Conservation (phyloP, 2,797 vertebrate genomes). For the Carcharodon carcharias region DNA sequence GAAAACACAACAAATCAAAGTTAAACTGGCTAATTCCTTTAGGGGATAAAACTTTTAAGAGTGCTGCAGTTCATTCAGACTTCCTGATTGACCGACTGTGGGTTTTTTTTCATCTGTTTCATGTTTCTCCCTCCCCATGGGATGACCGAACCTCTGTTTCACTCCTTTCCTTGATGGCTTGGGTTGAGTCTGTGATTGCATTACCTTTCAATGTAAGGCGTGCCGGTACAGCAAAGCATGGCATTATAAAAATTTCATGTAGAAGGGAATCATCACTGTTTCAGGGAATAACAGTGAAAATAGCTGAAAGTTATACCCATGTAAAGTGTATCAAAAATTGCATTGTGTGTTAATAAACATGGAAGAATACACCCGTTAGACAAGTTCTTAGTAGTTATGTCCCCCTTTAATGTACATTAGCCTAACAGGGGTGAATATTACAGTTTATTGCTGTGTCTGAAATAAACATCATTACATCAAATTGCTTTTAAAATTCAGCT, state of each 20-base stretch:
- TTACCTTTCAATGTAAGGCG: not conserved
- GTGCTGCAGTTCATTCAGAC: not conserved
- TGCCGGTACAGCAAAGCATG: not conserved
- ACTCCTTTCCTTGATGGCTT: not conserved
- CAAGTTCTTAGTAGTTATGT: not conserved
- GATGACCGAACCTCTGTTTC: not conserved
- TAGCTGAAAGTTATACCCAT: not conserved
- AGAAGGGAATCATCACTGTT: not conserved
- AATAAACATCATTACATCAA: not conserved
- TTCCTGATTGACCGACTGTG: not conserved
- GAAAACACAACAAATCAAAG: not conserved
- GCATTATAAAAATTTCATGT: not conserved
- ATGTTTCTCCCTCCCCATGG: not conserved
- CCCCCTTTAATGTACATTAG: not conserved
- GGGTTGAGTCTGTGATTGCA: not conserved
- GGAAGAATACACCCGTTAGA: too few relatives aligned
- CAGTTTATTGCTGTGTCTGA: not conserved
- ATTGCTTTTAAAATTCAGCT: not conserved
- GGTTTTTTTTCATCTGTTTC: not conserved
- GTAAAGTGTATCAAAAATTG: not conserved
- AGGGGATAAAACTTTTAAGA: not conserved
- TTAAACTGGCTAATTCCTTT: not conserved
- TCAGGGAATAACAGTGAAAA: not conserved
- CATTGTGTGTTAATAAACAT: not conserved
- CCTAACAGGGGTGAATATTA: not conserved